Percentiles rank a stretch among this genome's conserved stretches.
Evolutionary conservation across 2,113 vertebrate genomes (phyloP).

Genomic region (Parus major): DNA sequence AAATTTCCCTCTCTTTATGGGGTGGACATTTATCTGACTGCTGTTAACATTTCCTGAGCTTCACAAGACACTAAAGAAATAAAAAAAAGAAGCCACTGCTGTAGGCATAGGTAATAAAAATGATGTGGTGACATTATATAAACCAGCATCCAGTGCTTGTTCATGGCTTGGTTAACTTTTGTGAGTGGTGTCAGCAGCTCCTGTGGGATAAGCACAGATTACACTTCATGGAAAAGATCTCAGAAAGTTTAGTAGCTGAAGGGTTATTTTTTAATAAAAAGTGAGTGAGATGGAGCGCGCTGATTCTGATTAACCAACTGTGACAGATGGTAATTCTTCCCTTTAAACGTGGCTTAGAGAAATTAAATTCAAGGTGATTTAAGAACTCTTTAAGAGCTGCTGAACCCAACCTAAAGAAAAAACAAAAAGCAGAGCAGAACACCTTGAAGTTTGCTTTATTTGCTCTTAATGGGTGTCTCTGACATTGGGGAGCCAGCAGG

Average conservation of each 20-base stretch:
- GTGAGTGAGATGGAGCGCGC: not conserved
- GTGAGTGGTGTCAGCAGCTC: not conserved
- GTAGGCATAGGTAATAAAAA: not conserved
- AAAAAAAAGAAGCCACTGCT: not conserved
- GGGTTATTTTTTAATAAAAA: constrained; percentile 31
- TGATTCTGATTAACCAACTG: constrained; percentile 29
- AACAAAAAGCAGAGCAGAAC: not conserved
- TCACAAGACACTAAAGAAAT: not conserved
- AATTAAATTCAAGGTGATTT: constrained; percentile 52
- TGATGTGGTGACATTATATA: not conserved
- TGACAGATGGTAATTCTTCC: constrained; percentile 39
- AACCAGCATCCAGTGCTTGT: not conserved
- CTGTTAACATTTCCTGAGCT: not conserved
- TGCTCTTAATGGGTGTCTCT: not conserved
- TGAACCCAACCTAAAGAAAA: not conserved
- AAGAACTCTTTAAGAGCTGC: not conserved
- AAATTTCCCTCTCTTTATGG: not conserved
- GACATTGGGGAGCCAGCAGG: not conserved
- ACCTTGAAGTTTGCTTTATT: not conserved
- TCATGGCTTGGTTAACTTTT: not conserved
- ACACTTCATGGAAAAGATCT: not conserved
- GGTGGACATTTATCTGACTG: not conserved
- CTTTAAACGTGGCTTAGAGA: constrained; percentile 10
- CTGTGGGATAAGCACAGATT: not conserved
- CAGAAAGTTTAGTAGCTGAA: not conserved